phyloP scores from a whole-genome alignment of 2,888 invertebrate genomes.

The Cerceris rybyensis region DNA sequence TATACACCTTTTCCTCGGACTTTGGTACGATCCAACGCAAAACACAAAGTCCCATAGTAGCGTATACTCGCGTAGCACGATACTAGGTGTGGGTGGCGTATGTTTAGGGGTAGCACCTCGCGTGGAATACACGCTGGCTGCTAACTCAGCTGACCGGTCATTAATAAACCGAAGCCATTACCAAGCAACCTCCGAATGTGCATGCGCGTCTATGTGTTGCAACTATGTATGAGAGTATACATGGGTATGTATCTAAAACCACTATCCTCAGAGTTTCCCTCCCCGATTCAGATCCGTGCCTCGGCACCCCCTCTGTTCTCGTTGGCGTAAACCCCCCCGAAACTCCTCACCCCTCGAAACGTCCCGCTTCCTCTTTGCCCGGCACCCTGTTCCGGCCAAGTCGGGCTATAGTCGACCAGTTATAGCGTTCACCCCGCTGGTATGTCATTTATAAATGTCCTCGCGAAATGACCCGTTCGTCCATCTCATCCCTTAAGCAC shows the following conservation, averaged over 20 bases:
- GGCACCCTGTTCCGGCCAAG: slow-evolving; percentile 65
- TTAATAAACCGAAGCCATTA: slow-evolving; percentile 81
- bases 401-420: slow-evolving; percentile 68
- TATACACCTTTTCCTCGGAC: neutral
- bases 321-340: slow-evolving; percentile 32
- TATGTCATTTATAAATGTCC: slow-evolving; percentile 81
- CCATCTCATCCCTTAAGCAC: slow-evolving; percentile 79
- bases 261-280: slow-evolving; percentile 77
- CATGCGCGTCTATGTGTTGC: slow-evolving; percentile 52
- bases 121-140: slow-evolving; percentile 73
- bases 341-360: slow-evolving; percentile 29
- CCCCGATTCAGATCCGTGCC: slow-evolving; percentile 69
- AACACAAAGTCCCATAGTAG: neutral
- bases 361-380: slow-evolving; percentile 62
- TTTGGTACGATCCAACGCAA: slow-evolving; percentile 11
- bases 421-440: slow-evolving; percentile 74
- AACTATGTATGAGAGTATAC: slow-evolving; percentile 53
- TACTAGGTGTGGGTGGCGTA: slow-evolving; percentile 26
- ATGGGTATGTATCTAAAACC: slow-evolving; percentile 72
- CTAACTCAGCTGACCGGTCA: slow-evolving; percentile 80
- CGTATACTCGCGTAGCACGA: neutral
- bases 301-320: slow-evolving; percentile 14
- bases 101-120: slow-evolving; percentile 64
- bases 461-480: slow-evolving; percentile 80
- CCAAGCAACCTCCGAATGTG: slow-evolving; percentile 73